Conservation (phyloP, 2,113 vertebrate genomes). For the Nesogale talazaci region DNA sequence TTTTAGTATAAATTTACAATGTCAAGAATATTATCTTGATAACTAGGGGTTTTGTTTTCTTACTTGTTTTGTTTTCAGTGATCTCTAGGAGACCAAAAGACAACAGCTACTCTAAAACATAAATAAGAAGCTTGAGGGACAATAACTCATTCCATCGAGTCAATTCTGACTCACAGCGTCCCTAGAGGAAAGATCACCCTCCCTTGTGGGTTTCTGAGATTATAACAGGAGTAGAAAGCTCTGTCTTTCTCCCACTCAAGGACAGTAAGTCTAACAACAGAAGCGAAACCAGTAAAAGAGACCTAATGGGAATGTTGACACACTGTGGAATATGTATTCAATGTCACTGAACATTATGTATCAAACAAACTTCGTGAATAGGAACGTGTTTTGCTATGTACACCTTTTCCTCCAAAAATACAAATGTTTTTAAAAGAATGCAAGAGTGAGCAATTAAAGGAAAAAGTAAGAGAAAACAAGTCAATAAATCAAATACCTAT, state of each 20-base stretch:
- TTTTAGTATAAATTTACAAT: too few species aligned
- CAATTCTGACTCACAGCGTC: too few species aligned
- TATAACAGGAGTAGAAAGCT: too few species aligned
- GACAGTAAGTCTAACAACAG: too few species aligned
- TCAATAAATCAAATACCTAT: not conserved
- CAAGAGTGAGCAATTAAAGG: not conserved
- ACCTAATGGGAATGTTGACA: not conserved
- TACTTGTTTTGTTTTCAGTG: not conserved
- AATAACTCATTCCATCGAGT: not conserved
- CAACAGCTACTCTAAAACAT: not conserved
- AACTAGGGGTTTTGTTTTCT: not conserved
- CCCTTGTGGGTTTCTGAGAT: too few species aligned
- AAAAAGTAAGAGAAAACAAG: slow-evolving; percentile 23
- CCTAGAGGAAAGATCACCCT: too few species aligned
- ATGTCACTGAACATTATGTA: not conserved
- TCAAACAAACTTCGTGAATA: not conserved
- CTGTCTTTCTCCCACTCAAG: too few species aligned
- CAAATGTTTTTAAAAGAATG: not conserved
- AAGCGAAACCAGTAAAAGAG: not conserved
- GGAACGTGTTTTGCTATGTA: not conserved
- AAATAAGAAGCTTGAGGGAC: not conserved
- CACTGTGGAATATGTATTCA: not conserved
- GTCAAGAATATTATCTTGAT: not conserved
- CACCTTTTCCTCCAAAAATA: not conserved
- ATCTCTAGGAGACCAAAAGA: not conserved